Conservation (phyloP, 1,140 invertebrate genomes). For the Brachystomella parvula region DNA sequence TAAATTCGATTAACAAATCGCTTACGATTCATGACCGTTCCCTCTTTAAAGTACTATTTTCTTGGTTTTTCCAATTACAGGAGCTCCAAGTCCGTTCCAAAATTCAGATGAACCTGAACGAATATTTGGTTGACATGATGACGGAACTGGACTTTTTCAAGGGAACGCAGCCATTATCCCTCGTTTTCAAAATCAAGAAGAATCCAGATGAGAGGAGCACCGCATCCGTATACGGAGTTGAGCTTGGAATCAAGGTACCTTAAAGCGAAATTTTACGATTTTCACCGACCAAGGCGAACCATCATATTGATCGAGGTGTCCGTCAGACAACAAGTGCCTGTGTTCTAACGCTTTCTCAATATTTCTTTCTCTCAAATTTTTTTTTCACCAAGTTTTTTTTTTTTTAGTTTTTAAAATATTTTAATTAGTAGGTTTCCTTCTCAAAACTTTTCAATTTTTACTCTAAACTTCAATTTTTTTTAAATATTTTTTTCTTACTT, state of each 20-base stretch:
- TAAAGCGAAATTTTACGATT: no score
- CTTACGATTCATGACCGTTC: no score
- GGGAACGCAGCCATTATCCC: not conserved
- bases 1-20: no score
- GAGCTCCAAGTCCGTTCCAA: slow-evolving; percentile 11
- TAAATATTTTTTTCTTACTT: not conserved
- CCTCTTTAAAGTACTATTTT: no score
- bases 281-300: no score
- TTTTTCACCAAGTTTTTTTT: no score
- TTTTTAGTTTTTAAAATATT: not conserved
- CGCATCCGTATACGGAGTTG: not conserved
- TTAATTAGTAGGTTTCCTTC: no score
- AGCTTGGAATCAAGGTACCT: not conserved
- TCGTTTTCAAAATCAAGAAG: not conserved
- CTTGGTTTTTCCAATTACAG: slow-evolving; percentile 6
- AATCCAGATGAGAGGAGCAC: not conserved
- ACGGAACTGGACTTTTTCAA: slow-evolving; percentile 30
- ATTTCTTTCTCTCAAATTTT: no score
- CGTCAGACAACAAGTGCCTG: no score
- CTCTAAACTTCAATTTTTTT: not conserved
- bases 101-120: not conserved
- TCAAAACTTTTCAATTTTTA: no score
- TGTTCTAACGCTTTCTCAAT: no score
- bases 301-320: no score
- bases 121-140: slow-evolving; percentile 13